Percentiles rank a stretch among this genome's conserved stretches.
phyloP scores from a whole-genome alignment of 92 coral and sea anemone species.

The Porites divaricata region DNA sequence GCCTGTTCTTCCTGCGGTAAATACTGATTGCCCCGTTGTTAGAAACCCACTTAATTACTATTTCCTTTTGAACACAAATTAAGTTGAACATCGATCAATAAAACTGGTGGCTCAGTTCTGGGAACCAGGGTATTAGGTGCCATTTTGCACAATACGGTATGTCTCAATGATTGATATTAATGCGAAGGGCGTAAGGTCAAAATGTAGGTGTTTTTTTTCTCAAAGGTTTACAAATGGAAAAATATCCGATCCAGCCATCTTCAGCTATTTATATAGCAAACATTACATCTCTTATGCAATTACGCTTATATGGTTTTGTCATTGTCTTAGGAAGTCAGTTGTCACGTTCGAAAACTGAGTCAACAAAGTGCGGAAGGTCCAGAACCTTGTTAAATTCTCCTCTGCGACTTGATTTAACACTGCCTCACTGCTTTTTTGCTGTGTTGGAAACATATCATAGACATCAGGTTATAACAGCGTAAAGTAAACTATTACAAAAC shows the following conservation, averaged over 20 bases:
- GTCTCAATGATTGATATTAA: slow-evolving; percentile 19
- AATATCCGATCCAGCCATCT: slow-evolving; percentile 20
- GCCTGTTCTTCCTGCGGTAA: background rate
- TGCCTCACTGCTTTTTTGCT: background rate
- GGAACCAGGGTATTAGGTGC: background rate
- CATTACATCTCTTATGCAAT: background rate
- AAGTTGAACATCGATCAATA: background rate
- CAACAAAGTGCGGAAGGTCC: background rate
- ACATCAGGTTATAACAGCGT: background rate
- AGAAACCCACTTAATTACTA: background rate
- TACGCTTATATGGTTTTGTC: background rate
- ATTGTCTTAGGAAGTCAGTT: background rate
- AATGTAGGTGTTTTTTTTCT: background rate
- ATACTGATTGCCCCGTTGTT: background rate
- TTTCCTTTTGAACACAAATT: slow-evolving; percentile 2
- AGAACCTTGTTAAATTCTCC: background rate
- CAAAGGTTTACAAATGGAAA: slow-evolving; percentile 17
- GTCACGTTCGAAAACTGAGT: background rate
- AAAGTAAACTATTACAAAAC: too few relatives aligned
- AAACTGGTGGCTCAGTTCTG: slow-evolving; percentile 1
- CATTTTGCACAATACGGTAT: slow-evolving; percentile 12
- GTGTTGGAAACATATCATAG: too few relatives aligned
- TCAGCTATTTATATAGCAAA: slow-evolving; percentile 29
- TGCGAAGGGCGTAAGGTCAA: slow-evolving; percentile 30
- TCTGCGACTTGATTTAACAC: background rate